Evolutionary conservation across 2,113 vertebrate genomes (phyloP).

Genomic region (Chaetura pelagica): DNA sequence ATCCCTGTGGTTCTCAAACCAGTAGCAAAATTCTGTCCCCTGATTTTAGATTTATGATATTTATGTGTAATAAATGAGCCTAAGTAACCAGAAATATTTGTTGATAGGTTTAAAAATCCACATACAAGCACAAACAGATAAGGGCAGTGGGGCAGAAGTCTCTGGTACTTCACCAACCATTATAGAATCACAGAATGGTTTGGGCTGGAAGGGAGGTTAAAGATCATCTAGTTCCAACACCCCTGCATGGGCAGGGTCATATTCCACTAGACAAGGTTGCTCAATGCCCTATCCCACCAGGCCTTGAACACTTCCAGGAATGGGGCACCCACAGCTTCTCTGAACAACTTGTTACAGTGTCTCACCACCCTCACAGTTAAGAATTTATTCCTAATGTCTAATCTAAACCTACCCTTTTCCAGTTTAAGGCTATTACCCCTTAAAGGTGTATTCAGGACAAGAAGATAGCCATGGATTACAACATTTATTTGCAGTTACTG

Average conservation of each 20-base stretch:
- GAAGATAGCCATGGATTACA: accelerated
- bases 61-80: background rate
- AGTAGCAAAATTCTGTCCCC: background rate
- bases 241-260: too few relatives aligned
- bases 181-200: background rate
- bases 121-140: accelerated
- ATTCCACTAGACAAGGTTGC: too few relatives aligned
- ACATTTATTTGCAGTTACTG: background rate
- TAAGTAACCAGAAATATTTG: background rate
- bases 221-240: too few relatives aligned
- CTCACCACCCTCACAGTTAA: too few relatives aligned
- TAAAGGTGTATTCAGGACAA: background rate
- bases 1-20: background rate
- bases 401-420: too few relatives aligned
- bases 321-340: too few relatives aligned
- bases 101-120: background rate
- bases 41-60: background rate
- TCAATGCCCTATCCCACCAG: too few relatives aligned
- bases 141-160: background rate
- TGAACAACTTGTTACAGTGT: too few relatives aligned
- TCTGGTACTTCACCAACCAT: background rate
- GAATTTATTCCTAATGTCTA: too few relatives aligned
- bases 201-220: too few relatives aligned
- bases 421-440: too few relatives aligned
- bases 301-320: too few relatives aligned